Evolutionary conservation across 2,888 invertebrate species (phyloP).

Genomic region (Camponotus fellah): DNA sequence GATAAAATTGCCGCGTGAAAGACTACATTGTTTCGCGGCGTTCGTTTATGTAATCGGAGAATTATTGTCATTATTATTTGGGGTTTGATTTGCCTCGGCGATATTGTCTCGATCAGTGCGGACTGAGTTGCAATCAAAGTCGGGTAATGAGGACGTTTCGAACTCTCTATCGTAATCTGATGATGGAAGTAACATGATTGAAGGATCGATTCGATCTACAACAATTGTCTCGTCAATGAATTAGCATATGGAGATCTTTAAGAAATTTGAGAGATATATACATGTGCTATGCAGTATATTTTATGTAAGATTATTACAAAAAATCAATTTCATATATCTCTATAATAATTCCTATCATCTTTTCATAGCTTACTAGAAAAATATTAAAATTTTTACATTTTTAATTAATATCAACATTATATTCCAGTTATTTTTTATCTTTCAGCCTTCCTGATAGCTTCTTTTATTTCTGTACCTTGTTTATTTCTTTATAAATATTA

Average conservation of each 20-base stretch:
- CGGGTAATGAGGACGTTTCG: constrained; percentile 22
- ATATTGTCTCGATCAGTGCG: neutral
- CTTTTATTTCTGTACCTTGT: neutral
- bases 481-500: neutral
- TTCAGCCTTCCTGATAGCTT: neutral
- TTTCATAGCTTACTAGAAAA: neutral
- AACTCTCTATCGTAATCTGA: constrained; percentile 9
- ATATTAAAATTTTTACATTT: neutral
- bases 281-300: neutral
- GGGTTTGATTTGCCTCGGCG: constrained; percentile 8
- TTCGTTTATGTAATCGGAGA: constrained; percentile 39
- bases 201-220: constrained; percentile 6
- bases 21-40: constrained; percentile 27
- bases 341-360: neutral
- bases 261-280: too few species aligned
- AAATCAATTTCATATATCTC: neutral
- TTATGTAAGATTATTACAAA: neutral
- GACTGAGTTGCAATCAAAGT: neutral
- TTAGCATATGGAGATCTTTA: neutral
- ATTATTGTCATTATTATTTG: constrained; percentile 28
- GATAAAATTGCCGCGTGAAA: constrained; percentile 29
- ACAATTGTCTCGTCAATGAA: constrained; percentile 20
- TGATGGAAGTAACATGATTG: constrained; percentile 9
- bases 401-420: neutral
- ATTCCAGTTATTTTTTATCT: neutral